These are phyloP conservation scores for Metopolophium dirhodum DNA, from an alignment of 1,140 invertebrate species.

Conservation along the genomic window DNA sequence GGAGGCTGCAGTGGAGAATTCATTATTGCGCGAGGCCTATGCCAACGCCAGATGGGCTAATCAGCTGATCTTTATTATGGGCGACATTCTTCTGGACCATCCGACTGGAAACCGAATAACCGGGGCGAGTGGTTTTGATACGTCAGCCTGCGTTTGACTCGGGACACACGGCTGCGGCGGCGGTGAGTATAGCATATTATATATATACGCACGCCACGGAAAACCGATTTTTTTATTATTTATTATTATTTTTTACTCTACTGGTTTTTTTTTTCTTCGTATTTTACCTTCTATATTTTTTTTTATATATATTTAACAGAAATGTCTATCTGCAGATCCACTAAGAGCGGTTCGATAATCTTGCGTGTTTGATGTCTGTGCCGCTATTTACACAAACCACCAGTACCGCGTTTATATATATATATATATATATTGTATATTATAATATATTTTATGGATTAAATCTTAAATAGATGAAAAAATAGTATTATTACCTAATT, in stretches of 20 bases:
- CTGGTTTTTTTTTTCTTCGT: not conserved
- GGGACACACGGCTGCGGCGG: not conserved
- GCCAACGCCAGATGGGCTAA: constrained; percentile 64
- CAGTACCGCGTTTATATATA: not conserved
- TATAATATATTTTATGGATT: not conserved
- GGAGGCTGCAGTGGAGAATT: constrained; percentile 31
- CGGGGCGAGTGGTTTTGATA: constrained; percentile 56
- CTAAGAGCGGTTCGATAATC: not conserved
- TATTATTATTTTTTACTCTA: not conserved
- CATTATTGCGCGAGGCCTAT: constrained; percentile 58
- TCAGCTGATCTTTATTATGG: constrained; percentile 63
- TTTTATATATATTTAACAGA: not conserved
- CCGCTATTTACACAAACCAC: not conserved
- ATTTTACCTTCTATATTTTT: constrained; percentile 8
- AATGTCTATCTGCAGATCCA: not conserved
- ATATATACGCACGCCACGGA: not conserved
- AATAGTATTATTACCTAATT: not conserved
- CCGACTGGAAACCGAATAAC: constrained; percentile 64
- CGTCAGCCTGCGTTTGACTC: constrained; percentile 56
- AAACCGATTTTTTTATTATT: constrained; percentile 32
- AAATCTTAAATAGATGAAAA: not conserved
- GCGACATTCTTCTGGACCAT: constrained; percentile 67
- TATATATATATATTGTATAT: not conserved
- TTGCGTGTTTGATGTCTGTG: not conserved
- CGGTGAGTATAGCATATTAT: not conserved